phyloP scores from a whole-genome alignment of 2,888 invertebrate genomes.

The Chromoteleia sp. region DNA sequence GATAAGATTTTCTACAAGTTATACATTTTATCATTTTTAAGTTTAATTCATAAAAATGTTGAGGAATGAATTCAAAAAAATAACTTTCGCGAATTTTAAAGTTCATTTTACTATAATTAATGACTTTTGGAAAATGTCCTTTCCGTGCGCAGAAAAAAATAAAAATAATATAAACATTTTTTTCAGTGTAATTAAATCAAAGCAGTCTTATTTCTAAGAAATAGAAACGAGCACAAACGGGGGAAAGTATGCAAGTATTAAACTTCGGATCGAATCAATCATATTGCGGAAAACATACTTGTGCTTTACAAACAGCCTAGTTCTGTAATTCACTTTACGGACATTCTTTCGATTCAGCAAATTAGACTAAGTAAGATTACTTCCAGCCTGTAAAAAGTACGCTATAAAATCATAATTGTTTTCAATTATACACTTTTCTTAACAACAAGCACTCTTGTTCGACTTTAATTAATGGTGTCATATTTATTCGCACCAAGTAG shows the following conservation, averaged over 20 bases:
- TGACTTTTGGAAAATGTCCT: no score
- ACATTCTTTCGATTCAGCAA: slow-evolving; percentile 11
- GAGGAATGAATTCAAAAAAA: no score
- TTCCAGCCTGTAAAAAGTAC: no score
- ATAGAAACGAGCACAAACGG: background rate
- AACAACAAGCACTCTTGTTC: no score
- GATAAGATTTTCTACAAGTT: no score
- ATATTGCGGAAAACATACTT: slow-evolving; percentile 5
- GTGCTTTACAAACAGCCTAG: slow-evolving; percentile 7
- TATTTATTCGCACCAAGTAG: background rate
- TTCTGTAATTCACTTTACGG: slow-evolving; percentile 4
- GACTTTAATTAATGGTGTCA: background rate
- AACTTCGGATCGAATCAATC: slow-evolving; percentile 6
- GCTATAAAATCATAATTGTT: no score
- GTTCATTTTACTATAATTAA: no score
- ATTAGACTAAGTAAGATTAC: background rate
- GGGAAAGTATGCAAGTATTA: background rate
- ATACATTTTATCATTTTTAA: no score
- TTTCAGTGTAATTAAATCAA: background rate
- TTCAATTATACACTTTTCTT: no score
- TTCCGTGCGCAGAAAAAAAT: background rate
- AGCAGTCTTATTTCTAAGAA: background rate
- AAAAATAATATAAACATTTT: background rate
- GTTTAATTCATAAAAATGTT: no score
- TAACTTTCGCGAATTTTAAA: no score